phyloP scores from a whole-genome alignment of 1,140 invertebrate species.

The Rhyacophila brunnea region DNA sequence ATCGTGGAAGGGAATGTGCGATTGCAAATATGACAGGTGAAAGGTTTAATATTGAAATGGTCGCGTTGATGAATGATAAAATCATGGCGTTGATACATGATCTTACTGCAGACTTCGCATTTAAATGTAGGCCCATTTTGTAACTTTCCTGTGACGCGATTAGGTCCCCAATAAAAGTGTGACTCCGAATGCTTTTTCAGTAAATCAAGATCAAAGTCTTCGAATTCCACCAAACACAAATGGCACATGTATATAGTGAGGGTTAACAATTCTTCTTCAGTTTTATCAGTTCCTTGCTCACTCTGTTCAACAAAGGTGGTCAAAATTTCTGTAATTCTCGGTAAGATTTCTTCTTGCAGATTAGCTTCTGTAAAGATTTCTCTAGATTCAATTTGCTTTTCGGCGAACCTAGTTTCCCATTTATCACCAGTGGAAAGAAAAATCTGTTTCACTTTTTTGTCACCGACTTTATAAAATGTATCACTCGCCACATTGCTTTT shows the following conservation, averaged over 20 bases:
- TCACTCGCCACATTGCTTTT: no score
- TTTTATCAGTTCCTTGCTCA: not conserved
- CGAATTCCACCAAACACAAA: constrained; percentile 21
- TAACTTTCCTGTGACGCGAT: not conserved
- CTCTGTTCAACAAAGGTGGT: constrained; percentile 3
- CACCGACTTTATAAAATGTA: no score
- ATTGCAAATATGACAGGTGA: constrained; percentile 26
- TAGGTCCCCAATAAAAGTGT: constrained; percentile 4
- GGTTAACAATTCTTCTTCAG: constrained; percentile 14
- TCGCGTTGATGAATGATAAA: constrained; percentile 27
- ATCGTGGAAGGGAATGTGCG: constrained; percentile 2
- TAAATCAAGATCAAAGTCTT: constrained; percentile 7
- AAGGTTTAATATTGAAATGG: constrained; percentile 27
- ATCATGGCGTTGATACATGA: constrained; percentile 8
- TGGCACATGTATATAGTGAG: constrained; percentile 26
- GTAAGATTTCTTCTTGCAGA: constrained; percentile 16
- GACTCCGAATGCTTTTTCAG: constrained; percentile 8
- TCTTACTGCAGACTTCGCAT: constrained; percentile 20
- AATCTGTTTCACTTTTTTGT: no score
- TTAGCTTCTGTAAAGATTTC: constrained; percentile 13
- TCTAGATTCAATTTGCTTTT: constrained; percentile 5
- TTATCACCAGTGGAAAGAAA: constrained; percentile 1
- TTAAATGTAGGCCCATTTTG: constrained; percentile 15
- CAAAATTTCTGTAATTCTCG: constrained; percentile 11
- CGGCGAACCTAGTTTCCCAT: constrained; percentile 13